Base-by-base conservation (phyloP, 1,140 invertebrate genomes). In the Pogonomyrmex barbatus region DNA sequence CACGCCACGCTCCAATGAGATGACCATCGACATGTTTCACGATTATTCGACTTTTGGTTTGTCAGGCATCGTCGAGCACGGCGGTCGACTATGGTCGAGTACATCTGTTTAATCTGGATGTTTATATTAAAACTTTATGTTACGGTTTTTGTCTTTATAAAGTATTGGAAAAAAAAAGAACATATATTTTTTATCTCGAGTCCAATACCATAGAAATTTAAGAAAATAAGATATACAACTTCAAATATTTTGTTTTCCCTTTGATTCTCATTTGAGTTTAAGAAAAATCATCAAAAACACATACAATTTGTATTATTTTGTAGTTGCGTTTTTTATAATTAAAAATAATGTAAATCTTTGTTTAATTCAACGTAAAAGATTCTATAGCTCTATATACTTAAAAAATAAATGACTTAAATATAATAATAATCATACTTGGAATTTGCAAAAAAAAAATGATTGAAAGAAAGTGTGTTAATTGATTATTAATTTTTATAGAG, bases 71-170 rank as follows among this genome's bases (percentile, higher is more conserved):
- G 58, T 30, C 45, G 17, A 33, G 33, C 70, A 50, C 39, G 30
- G 36, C 62, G 52, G 36, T 63, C 54, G 71, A 30, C 68, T 24
- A 50, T 52, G 67, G 50, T 39, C 62, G 36, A 68, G 30, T 24
- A 79, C 76, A 65, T 67, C 77, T 79, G 77, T 63, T 54, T 52
- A 12, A 79, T 30, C n/a, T 9, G 33, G n/a, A 9, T 14, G 36
- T 68, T 79, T 24, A 24, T 24, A 24, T 24, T 42, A 30, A 30
- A 79, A 33, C 33, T 42, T 4, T 67, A 62, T 39, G 36, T 4
- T 63, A 14, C n/a, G n/a, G 4, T 36, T 63, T 63, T 65, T 24
- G 14, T 42, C 36, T n/a, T 36, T 33, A 50, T 24, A 12, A 47
- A 63, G 50, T 65, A 33, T 33, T 76, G 1, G n/a, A 45, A 24